phyloP scores from a whole-genome alignment of 1,140 invertebrate species.

The Spodoptera frugiperda region DNA sequence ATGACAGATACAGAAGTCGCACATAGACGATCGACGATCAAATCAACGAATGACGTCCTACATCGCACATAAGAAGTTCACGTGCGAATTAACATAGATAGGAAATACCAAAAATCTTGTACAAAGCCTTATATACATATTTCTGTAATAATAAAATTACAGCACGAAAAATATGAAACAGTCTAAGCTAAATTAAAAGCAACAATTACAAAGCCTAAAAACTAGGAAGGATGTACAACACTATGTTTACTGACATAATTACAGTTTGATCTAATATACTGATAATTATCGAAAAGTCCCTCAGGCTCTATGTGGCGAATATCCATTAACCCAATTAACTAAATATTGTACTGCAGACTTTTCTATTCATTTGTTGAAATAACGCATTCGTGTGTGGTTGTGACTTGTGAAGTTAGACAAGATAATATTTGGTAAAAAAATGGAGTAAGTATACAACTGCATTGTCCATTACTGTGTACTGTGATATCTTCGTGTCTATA shows the following conservation, averaged over 20 bases:
- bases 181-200: too few species aligned
- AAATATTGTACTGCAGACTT: background rate
- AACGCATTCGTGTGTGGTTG: slow-evolving; percentile 9
- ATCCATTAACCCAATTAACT: slow-evolving; percentile 26
- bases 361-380: slow-evolving; percentile 3
- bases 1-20: too few species aligned
- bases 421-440: background rate
- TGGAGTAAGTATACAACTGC: slow-evolving; percentile 26
- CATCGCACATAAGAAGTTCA: too few species aligned
- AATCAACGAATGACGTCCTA: too few species aligned
- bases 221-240: background rate
- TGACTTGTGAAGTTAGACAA: background rate
- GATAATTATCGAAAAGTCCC: slow-evolving; percentile 31
- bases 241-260: background rate
- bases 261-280: slow-evolving; percentile 17
- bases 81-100: too few species aligned
- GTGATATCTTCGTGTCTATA: background rate
- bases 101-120: too few species aligned
- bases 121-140: too few species aligned
- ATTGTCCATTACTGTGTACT: background rate
- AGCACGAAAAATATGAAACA: too few species aligned
- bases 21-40: too few species aligned
- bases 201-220: background rate
- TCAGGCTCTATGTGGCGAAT: background rate
- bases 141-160: too few species aligned